Percentiles rank a stretch among this genome's conserved stretches.
These are phyloP conservation scores for Pteria penguin DNA, from an alignment of 2,888 invertebrate genomes.

Conservation along the genomic window DNA sequence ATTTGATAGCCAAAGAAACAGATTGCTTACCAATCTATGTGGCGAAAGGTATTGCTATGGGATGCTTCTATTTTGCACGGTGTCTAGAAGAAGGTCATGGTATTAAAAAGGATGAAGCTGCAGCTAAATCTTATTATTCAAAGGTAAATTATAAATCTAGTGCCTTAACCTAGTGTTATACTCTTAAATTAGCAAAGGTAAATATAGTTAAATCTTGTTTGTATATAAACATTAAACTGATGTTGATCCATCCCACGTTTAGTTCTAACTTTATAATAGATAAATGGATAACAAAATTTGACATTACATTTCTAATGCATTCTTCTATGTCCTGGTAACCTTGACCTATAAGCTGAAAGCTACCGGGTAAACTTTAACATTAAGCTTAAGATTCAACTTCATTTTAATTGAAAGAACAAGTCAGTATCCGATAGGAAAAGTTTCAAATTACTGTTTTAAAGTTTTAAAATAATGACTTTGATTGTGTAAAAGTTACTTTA, in stretches of 20 bases:
- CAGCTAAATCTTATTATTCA: slow-evolving; percentile 75
- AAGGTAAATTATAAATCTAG: slow-evolving; percentile 72
- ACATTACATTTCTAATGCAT: not conserved
- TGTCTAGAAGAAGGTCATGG: slow-evolving; percentile 76
- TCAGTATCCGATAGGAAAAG: too few relatives aligned
- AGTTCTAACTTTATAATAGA: too few relatives aligned
- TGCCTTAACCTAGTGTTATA: not conserved
- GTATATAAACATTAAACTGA: not conserved
- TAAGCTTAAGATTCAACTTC: too few relatives aligned
- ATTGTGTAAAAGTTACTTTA: too few relatives aligned
- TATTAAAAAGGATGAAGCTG: slow-evolving; percentile 65
- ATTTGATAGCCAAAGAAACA: slow-evolving; percentile 73
- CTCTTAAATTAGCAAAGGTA: not conserved
- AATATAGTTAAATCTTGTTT: not conserved
- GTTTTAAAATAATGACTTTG: too few relatives aligned
- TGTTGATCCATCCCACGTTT: too few relatives aligned
- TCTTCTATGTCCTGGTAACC: not conserved
- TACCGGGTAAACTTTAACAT: too few relatives aligned
- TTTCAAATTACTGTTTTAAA: too few relatives aligned
- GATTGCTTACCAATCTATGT: slow-evolving; percentile 76
- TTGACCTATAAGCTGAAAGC: too few relatives aligned
- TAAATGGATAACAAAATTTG: not conserved
- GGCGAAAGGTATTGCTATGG: slow-evolving; percentile 76
- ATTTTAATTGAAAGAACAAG: too few relatives aligned
- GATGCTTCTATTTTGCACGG: slow-evolving; percentile 78